Evolutionary conservation across 1,140 invertebrate genomes (phyloP).

Genomic region (Drosophila trapezifrons): DNA sequence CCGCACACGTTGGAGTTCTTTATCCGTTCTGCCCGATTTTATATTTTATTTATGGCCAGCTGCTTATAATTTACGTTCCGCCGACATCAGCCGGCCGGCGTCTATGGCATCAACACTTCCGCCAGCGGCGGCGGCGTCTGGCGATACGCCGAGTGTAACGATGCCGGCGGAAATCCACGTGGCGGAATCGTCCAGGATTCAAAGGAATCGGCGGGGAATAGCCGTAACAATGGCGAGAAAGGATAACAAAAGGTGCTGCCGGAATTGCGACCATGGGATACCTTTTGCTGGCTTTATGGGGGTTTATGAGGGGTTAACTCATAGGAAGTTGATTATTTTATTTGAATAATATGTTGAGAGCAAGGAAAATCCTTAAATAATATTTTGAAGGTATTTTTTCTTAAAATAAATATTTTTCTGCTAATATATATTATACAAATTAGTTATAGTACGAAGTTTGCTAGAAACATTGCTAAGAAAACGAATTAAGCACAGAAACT

Average conservation of each 20-base stretch:
- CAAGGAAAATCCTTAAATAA: not conserved
- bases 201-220: constrained; percentile 30
- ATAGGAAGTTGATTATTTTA: constrained; percentile 4
- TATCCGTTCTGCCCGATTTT: constrained; percentile 38
- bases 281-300: not conserved
- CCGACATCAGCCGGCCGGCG: constrained; percentile 53
- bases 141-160: constrained; percentile 68
- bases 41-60: constrained; percentile 41
- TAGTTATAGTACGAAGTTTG: no score
- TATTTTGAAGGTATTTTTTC: not conserved
- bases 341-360: not conserved
- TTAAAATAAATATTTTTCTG: no score
- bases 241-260: constrained; percentile 11
- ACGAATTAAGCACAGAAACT: no score
- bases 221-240: constrained; percentile 16
- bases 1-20: constrained; percentile 24
- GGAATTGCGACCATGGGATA: constrained; percentile 25
- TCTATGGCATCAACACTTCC: constrained; percentile 69
- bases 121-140: constrained; percentile 59
- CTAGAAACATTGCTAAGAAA: no score
- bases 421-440: no score
- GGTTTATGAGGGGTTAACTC: not conserved
- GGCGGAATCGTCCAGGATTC: constrained; percentile 54
- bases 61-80: constrained; percentile 60
- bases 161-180: constrained; percentile 66